These are phyloP conservation scores for Pseudomyrmex flavicornis DNA, from an alignment of 1,140 invertebrate genomes.

Conservation along the genomic window DNA sequence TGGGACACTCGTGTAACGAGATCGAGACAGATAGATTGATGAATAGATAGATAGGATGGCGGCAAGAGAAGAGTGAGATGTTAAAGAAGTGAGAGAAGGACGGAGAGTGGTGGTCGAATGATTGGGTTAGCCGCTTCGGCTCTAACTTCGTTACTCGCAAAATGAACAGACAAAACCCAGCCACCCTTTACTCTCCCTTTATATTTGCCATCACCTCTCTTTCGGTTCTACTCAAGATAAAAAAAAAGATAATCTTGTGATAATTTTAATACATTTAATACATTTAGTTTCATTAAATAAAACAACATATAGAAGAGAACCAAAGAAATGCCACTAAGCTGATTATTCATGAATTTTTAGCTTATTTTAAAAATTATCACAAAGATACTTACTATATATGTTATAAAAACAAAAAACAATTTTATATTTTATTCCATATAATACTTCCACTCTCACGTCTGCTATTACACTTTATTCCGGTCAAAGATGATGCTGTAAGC, in stretches of 20 bases:
- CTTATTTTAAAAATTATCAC: conserved; percentile 9
- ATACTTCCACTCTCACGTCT: not conserved
- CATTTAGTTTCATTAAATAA: not conserved
- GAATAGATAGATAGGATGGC: conserved; percentile 10
- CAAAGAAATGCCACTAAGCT: not conserved
- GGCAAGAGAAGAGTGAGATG: not conserved
- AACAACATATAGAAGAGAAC: not conserved
- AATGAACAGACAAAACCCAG: conserved; percentile 74
- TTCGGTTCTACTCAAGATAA: not conserved
- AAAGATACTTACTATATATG: not conserved
- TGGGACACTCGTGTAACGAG: not conserved
- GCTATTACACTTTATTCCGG: conserved; percentile 60
- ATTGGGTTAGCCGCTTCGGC: conserved; percentile 74
- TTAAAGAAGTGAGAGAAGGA: conserved; percentile 1
- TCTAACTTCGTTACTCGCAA: conserved; percentile 73
- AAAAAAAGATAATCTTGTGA: conserved; percentile 1
- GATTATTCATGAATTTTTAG: not conserved
- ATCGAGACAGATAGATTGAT: conserved; percentile 43
- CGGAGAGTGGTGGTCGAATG: conserved; percentile 61
- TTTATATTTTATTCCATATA: not conserved
- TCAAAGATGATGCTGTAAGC: conserved; percentile 70
- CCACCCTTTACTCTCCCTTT: conserved; percentile 32
- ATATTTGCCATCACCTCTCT: conserved; percentile 20
- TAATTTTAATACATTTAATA: conserved; percentile 13
- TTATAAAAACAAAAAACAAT: not conserved